Evolutionary conservation across 1,140 invertebrate genomes (phyloP), one percentile per base, ranked within the genome.

Genomic region (Nylanderia fulva): DNA sequence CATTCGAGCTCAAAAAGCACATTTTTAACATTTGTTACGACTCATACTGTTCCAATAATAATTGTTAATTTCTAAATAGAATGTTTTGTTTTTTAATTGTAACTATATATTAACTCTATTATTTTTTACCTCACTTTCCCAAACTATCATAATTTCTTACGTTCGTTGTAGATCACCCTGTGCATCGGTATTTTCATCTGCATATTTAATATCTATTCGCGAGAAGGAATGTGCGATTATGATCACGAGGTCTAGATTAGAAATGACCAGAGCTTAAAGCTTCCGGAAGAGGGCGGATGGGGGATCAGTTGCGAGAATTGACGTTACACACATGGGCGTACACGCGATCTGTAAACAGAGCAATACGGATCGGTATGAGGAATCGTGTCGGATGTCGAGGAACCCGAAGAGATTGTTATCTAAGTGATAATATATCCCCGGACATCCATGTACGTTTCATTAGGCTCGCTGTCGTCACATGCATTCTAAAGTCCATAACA

Each of bases 321-420:
- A 63, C 13, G 33, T 84, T 45, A 84, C 36, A 66, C 36, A 66
- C 36, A n/a, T 80, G 29, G 52, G 9, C 52, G 36, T 64, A 85
- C 33, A 39, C 52, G 39, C 74, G 52, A 85, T 85, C 24, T 36
- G 9, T 68, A 85, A 85, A 85, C 84, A 85, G 21, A 29, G 33
- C 5, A n/a, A 33, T 39, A 79, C n/a, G 63, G 61, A 82, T 71
- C 45, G 29, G 76, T 64, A 63, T 63, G 77, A 58, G 33, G 77
- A 71, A 69, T 60, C 63, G 76, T 71, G 13, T 83, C 77, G 58
- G 60, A 42, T 86, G 63, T 86, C 79, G 29, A 15, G 45, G 69
- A 86, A 86, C 48, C 42, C 61, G 79, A 82, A 77, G 48, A 86
- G 84, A 85, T 85, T 83, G 77, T 84, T 86, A 86, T 86, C 85